Evolutionary conservation across 2,113 vertebrate genomes (phyloP).

Genomic region (Scartelaos histophorus): DNA sequence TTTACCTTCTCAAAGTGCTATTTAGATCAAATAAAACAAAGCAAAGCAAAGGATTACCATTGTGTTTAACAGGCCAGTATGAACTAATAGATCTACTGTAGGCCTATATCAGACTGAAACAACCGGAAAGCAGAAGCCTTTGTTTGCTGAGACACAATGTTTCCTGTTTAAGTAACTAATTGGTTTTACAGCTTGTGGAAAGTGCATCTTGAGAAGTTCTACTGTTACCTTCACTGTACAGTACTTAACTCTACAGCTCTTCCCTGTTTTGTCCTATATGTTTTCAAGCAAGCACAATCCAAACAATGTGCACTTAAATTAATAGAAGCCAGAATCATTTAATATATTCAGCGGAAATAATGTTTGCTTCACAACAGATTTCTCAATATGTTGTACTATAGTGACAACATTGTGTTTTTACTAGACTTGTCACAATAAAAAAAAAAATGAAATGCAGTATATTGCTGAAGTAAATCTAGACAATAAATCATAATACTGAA

Average conservation of each 20-base stretch:
- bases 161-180: slow-evolving; percentile 7
- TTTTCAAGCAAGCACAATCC: background rate
- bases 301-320: background rate
- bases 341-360: background rate
- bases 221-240: background rate
- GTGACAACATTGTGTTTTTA: background rate
- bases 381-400: background rate
- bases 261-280: background rate
- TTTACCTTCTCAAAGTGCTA: background rate
- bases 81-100: background rate
- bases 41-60: background rate
- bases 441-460: too few relatives aligned
- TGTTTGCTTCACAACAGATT: background rate
- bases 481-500: too few relatives aligned
- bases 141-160: background rate
- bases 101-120: background rate
- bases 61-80: background rate
- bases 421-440: too few relatives aligned
- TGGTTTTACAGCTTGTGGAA: background rate
- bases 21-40: background rate
- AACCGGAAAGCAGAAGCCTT: slow-evolving; percentile 2
- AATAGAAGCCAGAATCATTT: background rate
- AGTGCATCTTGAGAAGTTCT: background rate
- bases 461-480: too few relatives aligned
- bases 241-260: background rate